Conservation (phyloP, 2,113 vertebrate genomes). For the Neolamprologus sp. region DNA sequence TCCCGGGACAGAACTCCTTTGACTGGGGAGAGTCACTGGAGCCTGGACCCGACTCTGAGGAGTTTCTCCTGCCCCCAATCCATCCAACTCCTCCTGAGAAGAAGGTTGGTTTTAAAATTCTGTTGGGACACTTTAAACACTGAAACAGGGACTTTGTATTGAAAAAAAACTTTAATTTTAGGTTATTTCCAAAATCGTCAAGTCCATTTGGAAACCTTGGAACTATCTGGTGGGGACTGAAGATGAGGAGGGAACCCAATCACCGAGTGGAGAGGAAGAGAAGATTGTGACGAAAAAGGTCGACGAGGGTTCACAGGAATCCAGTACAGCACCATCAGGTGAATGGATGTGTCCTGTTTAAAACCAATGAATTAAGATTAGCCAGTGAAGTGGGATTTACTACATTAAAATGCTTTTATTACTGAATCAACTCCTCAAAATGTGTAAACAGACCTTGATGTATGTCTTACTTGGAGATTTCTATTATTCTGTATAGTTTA, state of each 20-base stretch:
- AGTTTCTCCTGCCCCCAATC: slow-evolving; percentile 38
- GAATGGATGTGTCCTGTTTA: not conserved
- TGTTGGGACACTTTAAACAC: not conserved
- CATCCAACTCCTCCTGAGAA: slow-evolving; percentile 48
- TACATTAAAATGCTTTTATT: not conserved
- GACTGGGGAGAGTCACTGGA: slow-evolving; percentile 61
- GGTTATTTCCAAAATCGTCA: slow-evolving; percentile 60
- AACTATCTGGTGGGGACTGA: slow-evolving; percentile 55
- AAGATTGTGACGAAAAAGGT: not conserved
- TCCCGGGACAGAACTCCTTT: slow-evolving; percentile 41
- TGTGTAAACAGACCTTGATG: not conserved
- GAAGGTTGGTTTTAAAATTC: slow-evolving; percentile 27
- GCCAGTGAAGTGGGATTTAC: not conserved
- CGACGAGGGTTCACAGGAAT: not conserved
- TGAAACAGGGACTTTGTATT: not conserved
- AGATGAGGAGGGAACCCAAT: slow-evolving; percentile 8
- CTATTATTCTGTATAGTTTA: not conserved
- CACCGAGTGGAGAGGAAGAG: not conserved
- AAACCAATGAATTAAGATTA: not conserved
- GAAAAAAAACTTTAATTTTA: not conserved
- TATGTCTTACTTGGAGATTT: not conserved
- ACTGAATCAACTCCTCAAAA: not conserved
- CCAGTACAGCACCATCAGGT: slow-evolving; percentile 26
- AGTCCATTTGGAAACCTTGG: slow-evolving; percentile 69
- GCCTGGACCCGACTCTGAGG: slow-evolving; percentile 33